Conservation (phyloP, 2,113 vertebrate genomes). For the Galbula dea region DNA sequence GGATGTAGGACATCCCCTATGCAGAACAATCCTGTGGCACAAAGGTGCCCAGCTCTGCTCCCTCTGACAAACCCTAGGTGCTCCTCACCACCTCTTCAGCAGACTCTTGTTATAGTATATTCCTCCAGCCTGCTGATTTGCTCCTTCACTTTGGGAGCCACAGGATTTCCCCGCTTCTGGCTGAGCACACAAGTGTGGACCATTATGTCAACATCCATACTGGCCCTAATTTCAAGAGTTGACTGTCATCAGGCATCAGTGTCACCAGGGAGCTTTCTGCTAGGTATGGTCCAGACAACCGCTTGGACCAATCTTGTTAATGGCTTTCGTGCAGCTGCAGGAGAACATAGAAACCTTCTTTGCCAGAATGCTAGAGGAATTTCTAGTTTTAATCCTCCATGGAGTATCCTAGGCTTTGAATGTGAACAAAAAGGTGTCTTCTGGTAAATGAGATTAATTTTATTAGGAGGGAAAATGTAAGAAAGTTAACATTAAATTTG, state of each 20-base stretch:
- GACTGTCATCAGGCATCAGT: conserved; percentile 51
- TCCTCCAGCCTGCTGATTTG: background rate
- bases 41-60: background rate
- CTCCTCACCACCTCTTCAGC: background rate
- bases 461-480: background rate
- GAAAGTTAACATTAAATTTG: background rate
- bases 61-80: background rate
- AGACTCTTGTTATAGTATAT: background rate
- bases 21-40: background rate
- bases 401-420: background rate
- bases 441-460: conserved; percentile 12
- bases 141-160: background rate
- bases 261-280: conserved; percentile 19
- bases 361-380: conserved; percentile 32
- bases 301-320: background rate
- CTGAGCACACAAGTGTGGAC: background rate
- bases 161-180: background rate
- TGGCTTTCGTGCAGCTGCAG: conserved; percentile 43
- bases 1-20: background rate
- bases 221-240: conserved; percentile 39
- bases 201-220: conserved; percentile 16
- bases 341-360: conserved; percentile 34
- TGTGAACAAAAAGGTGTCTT: background rate
- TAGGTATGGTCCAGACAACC: conserved; percentile 31
- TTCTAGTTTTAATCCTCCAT: conserved; percentile 33